These are phyloP conservation scores for Cremastinae sp. DNA, from an alignment of 2,888 invertebrate species.

Conservation along the genomic window DNA sequence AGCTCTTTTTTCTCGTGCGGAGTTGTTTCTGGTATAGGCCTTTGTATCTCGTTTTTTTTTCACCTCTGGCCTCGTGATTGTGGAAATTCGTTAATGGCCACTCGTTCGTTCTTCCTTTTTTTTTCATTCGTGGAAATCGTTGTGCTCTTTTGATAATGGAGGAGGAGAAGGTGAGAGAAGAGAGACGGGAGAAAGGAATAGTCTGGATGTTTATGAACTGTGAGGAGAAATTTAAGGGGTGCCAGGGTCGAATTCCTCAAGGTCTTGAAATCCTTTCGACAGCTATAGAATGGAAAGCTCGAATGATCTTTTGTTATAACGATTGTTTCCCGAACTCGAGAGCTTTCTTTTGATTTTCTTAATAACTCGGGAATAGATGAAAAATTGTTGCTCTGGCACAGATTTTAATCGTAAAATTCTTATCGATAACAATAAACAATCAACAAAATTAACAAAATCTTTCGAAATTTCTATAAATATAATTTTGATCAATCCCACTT, in stretches of 20 bases:
- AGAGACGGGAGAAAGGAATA: slow-evolving; percentile 28
- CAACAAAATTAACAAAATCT: too few relatives aligned
- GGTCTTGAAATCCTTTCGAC: slow-evolving; percentile 37
- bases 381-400: too few relatives aligned
- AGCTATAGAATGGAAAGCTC: neutral
- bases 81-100: slow-evolving; percentile 57
- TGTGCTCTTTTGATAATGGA: too few relatives aligned
- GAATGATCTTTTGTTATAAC: neutral
- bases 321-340: too few relatives aligned
- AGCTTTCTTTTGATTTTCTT: neutral
- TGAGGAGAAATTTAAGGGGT: slow-evolving; percentile 21
- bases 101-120: slow-evolving; percentile 11
- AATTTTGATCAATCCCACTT: too few relatives aligned
- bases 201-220: slow-evolving; percentile 36
- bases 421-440: too few relatives aligned
- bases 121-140: too few relatives aligned
- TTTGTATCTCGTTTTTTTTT: neutral
- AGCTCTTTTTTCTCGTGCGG: slow-evolving; percentile 25
- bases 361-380: too few relatives aligned
- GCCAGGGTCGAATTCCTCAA: slow-evolving; percentile 22
- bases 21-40: slow-evolving; percentile 18
- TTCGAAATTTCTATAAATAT: too few relatives aligned
- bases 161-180: slow-evolving; percentile 3
- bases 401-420: too few relatives aligned
- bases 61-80: slow-evolving; percentile 38